These are phyloP conservation scores for Chaunax sp. DNA, from an alignment of 2,797 vertebrate species.

Conservation along the genomic window DNA sequence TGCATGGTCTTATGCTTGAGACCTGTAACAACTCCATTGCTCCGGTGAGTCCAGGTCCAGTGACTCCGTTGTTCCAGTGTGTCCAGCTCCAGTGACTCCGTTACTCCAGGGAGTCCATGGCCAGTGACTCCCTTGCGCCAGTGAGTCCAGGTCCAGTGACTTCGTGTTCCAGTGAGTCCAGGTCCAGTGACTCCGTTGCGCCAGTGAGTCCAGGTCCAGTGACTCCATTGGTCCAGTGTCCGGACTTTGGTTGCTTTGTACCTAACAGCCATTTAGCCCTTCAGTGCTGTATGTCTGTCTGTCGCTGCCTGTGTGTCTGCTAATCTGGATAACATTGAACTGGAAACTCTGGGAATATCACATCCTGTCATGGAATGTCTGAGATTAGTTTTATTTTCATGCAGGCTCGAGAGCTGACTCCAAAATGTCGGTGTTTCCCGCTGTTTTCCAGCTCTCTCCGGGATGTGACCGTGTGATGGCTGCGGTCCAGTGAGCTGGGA, in stretches of 20 bases:
- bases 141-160: not conserved
- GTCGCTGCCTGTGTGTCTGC: slow-evolving; percentile 46
- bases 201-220: slow-evolving; percentile 59
- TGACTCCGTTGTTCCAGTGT: too few species aligned
- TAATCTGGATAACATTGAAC: slow-evolving; percentile 27
- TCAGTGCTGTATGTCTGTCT: slow-evolving; percentile 60
- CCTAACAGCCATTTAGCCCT: slow-evolving; percentile 68
- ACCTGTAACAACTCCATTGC: too few species aligned
- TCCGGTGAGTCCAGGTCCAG: too few species aligned
- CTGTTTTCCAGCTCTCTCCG: slow-evolving; percentile 37
- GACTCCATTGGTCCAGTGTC: slow-evolving; percentile 33
- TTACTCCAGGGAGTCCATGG: too few species aligned
- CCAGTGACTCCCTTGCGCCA: too few species aligned
- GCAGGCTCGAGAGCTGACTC: slow-evolving; percentile 10
- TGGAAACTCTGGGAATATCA: slow-evolving; percentile 38
- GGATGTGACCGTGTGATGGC: slow-evolving; percentile 73
- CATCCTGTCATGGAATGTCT: slow-evolving; percentile 45
- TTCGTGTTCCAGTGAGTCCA: slow-evolving; percentile 26
- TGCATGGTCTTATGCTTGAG: too few species aligned
- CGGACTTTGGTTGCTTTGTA: slow-evolving; percentile 56
- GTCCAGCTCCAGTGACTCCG: too few species aligned
- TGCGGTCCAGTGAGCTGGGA: slow-evolving; percentile 73
- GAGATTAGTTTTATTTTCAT: not conserved
- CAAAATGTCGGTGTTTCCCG: slow-evolving; percentile 41
- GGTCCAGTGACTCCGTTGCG: slow-evolving; percentile 42